Evolutionary conservation across 2,888 invertebrate genomes (phyloP).

Genomic region (Spatulosminthurus flaviceps): DNA sequence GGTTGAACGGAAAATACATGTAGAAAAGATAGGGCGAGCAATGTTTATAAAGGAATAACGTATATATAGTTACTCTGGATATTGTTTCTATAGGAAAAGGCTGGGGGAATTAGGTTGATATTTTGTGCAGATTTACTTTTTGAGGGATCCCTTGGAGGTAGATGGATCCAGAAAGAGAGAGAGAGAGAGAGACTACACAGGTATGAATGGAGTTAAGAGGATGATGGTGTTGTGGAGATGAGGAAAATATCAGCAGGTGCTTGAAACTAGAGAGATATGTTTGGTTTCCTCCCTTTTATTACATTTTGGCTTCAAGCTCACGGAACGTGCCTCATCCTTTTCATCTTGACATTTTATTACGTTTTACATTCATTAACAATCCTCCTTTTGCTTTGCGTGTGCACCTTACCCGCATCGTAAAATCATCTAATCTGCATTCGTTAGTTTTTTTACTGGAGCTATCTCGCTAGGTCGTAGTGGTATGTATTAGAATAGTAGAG

Average conservation of each 20-base stretch:
- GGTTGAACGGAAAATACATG: not conserved
- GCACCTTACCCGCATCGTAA: slow-evolving; percentile 37
- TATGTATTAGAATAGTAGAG: too few species aligned
- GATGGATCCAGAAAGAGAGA: too few species aligned
- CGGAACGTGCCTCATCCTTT: slow-evolving; percentile 40
- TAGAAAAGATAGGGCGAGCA: not conserved
- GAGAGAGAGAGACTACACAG: too few species aligned
- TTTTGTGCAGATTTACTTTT: slow-evolving; percentile 7
- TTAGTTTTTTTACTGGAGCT: not conserved
- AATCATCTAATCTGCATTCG: slow-evolving; percentile 14
- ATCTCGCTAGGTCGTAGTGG: too few species aligned
- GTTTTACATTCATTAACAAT: slow-evolving; percentile 40
- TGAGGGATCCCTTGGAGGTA: slow-evolving; percentile 1
- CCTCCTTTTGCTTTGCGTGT: slow-evolving; percentile 10
- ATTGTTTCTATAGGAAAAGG: too few species aligned
- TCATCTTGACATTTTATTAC: slow-evolving; percentile 45
- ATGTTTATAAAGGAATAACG: not conserved
- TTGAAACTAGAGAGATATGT: slow-evolving; percentile 10
- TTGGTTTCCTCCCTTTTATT: slow-evolving; percentile 44
- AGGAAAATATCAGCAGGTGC: slow-evolving; percentile 43
- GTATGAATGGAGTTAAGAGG: slow-evolving; percentile 24
- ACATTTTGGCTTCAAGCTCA: slow-evolving; percentile 37
- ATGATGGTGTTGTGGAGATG: not conserved
- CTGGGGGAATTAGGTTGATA: not conserved
- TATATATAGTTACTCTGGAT: too few species aligned